A percentile compares a stretch with the other conserved stretches of the same genome.
Evolutionary conservation across 2,113 vertebrate species (phyloP).

Genomic region (Mobula hypostoma): DNA sequence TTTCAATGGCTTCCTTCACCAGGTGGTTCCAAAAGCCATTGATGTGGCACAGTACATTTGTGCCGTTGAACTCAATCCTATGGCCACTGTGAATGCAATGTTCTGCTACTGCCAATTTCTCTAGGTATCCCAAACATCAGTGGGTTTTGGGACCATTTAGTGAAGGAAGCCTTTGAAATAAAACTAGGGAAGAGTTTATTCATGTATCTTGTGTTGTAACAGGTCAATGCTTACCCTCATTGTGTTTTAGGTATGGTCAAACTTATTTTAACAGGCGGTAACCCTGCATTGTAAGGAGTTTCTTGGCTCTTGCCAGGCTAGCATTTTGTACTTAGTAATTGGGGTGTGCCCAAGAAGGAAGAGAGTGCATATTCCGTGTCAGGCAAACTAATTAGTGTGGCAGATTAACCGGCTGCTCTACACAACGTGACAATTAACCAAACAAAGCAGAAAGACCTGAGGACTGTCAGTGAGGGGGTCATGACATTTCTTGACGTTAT

Average conservation of each 20-base stretch:
- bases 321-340: background rate
- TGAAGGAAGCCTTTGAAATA: too few relatives aligned
- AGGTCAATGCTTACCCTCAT: background rate
- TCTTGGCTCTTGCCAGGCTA: background rate
- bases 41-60: too few relatives aligned
- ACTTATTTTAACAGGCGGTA: background rate
- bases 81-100: too few relatives aligned
- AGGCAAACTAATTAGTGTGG: background rate
- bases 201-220: too few relatives aligned
- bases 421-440: background rate
- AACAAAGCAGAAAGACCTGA: background rate
- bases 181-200: too few relatives aligned
- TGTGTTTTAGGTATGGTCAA: background rate
- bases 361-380: background rate
- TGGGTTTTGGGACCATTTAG: too few relatives aligned
- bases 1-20: too few relatives aligned
- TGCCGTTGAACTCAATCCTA: too few relatives aligned
- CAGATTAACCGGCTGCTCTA: background rate
- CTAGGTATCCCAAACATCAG: too few relatives aligned
- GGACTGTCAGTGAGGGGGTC: background rate
- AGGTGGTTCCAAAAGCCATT: too few relatives aligned
- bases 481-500: background rate
- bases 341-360: conserved; percentile 3
- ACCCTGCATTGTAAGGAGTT: background rate
- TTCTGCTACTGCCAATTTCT: too few relatives aligned